Evolutionary conservation across 2,888 invertebrate species (phyloP).

Genomic region (Synanthedon tipuliformis): DNA sequence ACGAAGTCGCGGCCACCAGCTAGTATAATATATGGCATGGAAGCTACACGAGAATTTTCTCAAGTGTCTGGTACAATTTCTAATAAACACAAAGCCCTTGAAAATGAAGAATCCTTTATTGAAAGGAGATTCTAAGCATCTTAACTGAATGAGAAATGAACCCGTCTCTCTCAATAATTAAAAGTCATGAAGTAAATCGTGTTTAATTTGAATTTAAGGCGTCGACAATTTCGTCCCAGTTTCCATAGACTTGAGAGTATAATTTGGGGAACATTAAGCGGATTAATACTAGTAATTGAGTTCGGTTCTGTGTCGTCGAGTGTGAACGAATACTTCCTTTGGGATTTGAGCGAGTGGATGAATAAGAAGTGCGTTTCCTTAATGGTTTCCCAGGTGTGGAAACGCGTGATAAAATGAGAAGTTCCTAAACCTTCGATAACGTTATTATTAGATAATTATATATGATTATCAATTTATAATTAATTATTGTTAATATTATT

Average conservation of each 20-base stretch:
- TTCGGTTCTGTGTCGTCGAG: conserved; percentile 12
- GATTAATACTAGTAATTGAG: conserved; percentile 28
- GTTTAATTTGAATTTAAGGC: conserved; percentile 25
- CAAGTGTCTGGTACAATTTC: background rate
- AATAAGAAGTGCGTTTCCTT: conserved; percentile 5
- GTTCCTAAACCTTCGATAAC: too few relatives aligned
- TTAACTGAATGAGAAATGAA: conserved; percentile 2
- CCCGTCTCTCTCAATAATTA: conserved; percentile 18
- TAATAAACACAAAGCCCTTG: background rate
- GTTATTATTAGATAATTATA: too few relatives aligned
- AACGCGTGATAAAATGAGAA: too few relatives aligned
- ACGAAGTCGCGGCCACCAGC: too few relatives aligned
- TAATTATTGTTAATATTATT: too few relatives aligned
- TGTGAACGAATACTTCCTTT: conserved; percentile 17
- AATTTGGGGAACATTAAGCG: conserved; percentile 22
- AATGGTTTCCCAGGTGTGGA: background rate
- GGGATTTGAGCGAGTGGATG: conserved; percentile 10
- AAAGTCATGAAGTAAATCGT: conserved; percentile 23
- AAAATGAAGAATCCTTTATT: background rate
- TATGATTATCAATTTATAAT: too few relatives aligned
- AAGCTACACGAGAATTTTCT: too few relatives aligned
- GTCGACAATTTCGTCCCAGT: conserved; percentile 10
- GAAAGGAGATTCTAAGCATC: background rate
- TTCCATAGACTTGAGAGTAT: conserved; percentile 8
- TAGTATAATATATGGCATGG: too few relatives aligned